Percentiles rank a stretch among this genome's conserved stretches.
These are phyloP conservation scores for Podarcis cretensis DNA, from an alignment of 2,113 vertebrate genomes.

Conservation along the genomic window DNA sequence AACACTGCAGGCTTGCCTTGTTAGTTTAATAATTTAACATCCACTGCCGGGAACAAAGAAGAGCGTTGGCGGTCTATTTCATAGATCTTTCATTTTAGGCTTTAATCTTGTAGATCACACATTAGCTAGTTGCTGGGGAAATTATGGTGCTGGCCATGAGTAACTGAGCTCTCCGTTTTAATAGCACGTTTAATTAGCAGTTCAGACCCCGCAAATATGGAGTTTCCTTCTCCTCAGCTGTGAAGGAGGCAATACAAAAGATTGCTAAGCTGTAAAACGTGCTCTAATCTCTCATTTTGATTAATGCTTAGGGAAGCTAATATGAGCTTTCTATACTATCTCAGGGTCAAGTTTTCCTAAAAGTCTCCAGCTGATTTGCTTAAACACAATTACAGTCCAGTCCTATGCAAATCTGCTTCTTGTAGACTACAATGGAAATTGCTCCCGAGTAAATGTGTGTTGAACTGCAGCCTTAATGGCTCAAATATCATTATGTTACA, in stretches of 20 bases:
- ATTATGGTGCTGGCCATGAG: conserved; percentile 33
- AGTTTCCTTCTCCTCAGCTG: neutral
- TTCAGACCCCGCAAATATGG: conserved; percentile 19
- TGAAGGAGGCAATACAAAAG: neutral
- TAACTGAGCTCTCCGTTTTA: conserved; percentile 35
- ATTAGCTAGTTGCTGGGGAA: conserved; percentile 33
- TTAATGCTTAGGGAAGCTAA: neutral
- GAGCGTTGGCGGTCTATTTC: conserved; percentile 8
- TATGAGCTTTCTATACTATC: neutral
- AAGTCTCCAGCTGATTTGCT: neutral
- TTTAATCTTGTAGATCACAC: conserved; percentile 39
- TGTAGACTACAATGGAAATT: no score
- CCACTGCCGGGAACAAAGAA: conserved; percentile 34
- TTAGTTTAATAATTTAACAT: conserved; percentile 54
- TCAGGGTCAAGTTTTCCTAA: neutral
- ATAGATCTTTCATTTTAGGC: conserved; percentile 29
- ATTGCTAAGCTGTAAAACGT: neutral
- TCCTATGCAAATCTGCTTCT: no score
- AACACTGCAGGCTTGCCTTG: conserved; percentile 35
- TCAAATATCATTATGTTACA: neutral
- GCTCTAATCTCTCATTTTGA: neutral
- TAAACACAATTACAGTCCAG: neutral
- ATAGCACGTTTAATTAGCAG: conserved; percentile 42
- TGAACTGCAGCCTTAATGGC: no score
- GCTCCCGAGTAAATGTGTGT: no score